Evolutionary conservation across 2,113 vertebrate genomes (phyloP).

Genomic region (Pogonocichla stellata): DNA sequence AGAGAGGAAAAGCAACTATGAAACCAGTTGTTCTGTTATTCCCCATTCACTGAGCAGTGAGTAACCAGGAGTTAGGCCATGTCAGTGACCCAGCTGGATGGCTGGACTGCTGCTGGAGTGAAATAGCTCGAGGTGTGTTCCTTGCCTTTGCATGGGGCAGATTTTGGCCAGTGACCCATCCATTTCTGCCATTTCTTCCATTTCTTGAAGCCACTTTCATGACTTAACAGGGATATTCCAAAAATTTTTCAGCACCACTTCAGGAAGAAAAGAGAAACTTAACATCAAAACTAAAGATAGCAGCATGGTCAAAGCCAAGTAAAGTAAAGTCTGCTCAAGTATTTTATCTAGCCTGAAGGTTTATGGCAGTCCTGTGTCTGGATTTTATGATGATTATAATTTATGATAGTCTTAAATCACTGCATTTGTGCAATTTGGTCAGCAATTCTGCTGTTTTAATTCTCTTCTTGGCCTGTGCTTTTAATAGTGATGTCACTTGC

Average conservation of each 20-base stretch:
- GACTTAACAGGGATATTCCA: not conserved
- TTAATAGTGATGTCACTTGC: not conserved
- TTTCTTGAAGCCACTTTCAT: not conserved
- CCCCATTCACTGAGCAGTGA: not conserved
- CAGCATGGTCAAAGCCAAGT: not conserved
- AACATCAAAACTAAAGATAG: constrained; percentile 20
- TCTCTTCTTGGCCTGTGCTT: not conserved
- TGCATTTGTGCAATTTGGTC: not conserved
- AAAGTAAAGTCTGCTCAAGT: not conserved
- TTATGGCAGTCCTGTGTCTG: not conserved
- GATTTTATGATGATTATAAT: not conserved
- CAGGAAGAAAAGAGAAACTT: not conserved
- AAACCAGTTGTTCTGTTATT: not conserved
- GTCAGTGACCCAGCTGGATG: not conserved
- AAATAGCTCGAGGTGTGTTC: not conserved
- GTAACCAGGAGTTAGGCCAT: not conserved
- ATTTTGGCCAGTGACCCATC: not conserved
- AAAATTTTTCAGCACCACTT: constrained; percentile 28
- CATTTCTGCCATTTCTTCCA: not conserved
- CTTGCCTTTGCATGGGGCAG: not conserved
- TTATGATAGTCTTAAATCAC: not conserved
- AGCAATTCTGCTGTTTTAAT: not conserved
- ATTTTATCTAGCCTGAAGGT: constrained; percentile 34
- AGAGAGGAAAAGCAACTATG: not conserved
- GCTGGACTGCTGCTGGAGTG: not conserved